Base-by-base conservation (phyloP, 2,888 invertebrate species). In the Cecidostiba fungosa region DNA sequence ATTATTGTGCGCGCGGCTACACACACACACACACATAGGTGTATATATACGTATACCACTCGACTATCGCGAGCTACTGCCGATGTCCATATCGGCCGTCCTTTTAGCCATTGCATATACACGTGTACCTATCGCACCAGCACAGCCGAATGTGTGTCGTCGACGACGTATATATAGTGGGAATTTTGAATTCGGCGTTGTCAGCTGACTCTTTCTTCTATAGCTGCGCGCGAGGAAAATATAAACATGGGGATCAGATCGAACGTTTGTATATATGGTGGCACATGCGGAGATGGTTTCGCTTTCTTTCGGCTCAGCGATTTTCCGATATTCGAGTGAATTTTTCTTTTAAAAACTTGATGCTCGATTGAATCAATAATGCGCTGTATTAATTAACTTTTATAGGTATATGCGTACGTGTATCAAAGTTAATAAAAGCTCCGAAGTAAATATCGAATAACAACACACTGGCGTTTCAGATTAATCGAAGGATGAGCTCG, bases 181-280 rank as follows among this genome's bases (percentile, higher is more conserved):
- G 16, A 8, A 12, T 70, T 36, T 70, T 32, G 54, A 54, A n/a
- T 54, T 16, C 4, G 26, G 8, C 26, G 23, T 10, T 26, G 32
- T 54, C 76, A 76, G 76, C 76, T 76, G 76, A 54, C 32, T 43
- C 43, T 43, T 12, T 43, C 12, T 12, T 0, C 1, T 10, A 0
- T 43, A 2, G 43, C 43, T 43, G 43, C 43, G 43, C 32, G 29
- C 12, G n/a, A 54, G 54, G 54, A 76, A 76, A 76, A 76, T 76
- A 76, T 76, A 76, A 76, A 76, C 76, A 54, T 12, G 29, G 26
- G 29, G n/a, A 66, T 26, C 3, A 3, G 1, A 43, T 43, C 43
- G 43, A 43, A 43, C 43, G 12, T 43, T 43, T 10, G n/a, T n/a
- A 10, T 43, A 10, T 12, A 12, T 12, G 8, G 10, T 43, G 43